Evolutionary conservation across 2,113 vertebrate species (phyloP).

Genomic region (Hyperoodon ampullatus): DNA sequence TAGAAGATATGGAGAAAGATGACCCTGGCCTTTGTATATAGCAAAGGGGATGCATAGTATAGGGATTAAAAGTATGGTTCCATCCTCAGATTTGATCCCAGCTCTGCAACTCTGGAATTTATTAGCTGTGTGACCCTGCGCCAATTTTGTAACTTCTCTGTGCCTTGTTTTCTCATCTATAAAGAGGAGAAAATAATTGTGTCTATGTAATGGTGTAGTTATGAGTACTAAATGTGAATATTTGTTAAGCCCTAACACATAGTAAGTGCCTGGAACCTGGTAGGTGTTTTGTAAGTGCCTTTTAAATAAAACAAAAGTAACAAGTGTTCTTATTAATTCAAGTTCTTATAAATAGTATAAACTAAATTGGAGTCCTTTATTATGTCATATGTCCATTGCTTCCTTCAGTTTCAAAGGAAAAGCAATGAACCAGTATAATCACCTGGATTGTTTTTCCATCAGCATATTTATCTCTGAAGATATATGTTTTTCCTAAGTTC

Average conservation of each 20-base stretch:
- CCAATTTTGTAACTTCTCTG: not conserved
- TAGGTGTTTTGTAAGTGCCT: not conserved
- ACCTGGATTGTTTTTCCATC: not conserved
- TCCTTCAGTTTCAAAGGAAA: conserved; percentile 14
- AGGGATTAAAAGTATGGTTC: not conserved
- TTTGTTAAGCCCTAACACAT: not conserved
- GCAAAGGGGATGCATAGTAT: not conserved
- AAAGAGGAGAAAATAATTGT: not conserved
- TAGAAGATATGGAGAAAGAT: not conserved
- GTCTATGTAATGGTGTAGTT: not conserved
- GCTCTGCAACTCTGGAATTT: not conserved
- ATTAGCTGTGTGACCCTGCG: not conserved
- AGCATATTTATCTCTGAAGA: not conserved
- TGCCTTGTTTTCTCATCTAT: not conserved
- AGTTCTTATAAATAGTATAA: not conserved
- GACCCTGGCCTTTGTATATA: not conserved
- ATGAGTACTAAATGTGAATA: not conserved
- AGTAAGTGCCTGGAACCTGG: not conserved
- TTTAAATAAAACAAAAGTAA: not conserved
- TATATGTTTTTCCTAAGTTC: not conserved
- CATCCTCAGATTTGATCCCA: not conserved
- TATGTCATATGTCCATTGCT: not conserved
- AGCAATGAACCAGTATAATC: not conserved
- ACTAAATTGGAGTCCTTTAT: not conserved
- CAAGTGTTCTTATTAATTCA: not conserved